Conservation (phyloP, 2,113 vertebrate genomes). For the Rhabdornis inornatus region DNA sequence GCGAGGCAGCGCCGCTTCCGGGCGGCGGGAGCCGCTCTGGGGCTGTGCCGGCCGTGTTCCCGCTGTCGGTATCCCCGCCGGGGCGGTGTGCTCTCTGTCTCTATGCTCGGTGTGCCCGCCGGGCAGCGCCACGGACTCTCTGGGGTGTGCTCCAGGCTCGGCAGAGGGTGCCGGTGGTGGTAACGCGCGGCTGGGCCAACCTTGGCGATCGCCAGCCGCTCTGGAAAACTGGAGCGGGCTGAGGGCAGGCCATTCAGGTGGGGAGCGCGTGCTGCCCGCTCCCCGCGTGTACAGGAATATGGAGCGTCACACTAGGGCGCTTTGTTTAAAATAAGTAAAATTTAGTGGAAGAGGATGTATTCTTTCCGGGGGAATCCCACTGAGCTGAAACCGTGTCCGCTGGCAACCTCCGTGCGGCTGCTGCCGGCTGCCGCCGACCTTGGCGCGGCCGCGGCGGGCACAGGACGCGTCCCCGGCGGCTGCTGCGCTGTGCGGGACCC, state of each 20-base stretch:
- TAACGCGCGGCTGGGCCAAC: not conserved
- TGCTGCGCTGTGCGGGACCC: not conserved
- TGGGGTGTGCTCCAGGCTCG: not conserved
- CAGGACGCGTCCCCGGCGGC: not conserved
- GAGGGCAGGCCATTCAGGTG: not conserved
- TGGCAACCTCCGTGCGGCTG: not conserved
- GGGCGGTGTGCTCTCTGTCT: not conserved
- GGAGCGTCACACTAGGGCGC: not conserved
- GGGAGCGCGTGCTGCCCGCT: not conserved
- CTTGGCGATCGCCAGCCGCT: not conserved
- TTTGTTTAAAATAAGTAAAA: not conserved
- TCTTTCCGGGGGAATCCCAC: not conserved
- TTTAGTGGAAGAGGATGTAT: fast-evolving
- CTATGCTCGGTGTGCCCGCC: not conserved
- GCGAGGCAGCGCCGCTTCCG: slow-evolving; percentile 49
- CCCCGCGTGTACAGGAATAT: not conserved
- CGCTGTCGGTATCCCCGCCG: not conserved
- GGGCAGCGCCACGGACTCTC: not conserved
- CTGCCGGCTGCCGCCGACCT: not conserved
- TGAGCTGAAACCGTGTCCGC: not conserved
- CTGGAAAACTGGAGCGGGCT: not conserved
- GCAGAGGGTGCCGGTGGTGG: not conserved
- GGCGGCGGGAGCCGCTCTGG: not conserved
- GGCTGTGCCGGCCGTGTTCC: not conserved
- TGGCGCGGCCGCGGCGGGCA: not conserved